phyloP scores from a whole-genome alignment of 2,888 invertebrate species.

The Drosophila ustulata region DNA sequence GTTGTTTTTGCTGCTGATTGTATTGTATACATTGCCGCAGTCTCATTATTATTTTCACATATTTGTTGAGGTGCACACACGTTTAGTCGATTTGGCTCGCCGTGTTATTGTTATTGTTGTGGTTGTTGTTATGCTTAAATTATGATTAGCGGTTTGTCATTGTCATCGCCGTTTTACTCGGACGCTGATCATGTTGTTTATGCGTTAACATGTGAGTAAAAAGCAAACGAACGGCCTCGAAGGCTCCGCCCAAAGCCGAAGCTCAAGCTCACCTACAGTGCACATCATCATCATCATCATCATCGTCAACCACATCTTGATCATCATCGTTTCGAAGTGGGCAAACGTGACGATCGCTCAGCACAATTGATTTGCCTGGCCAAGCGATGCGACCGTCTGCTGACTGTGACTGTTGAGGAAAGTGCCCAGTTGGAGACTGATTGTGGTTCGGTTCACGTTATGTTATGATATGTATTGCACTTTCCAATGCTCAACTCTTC shows the following conservation, averaged over 20 bases:
- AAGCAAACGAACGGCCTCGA: constrained; percentile 47
- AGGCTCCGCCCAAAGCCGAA: constrained; percentile 22
- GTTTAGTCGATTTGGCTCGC: constrained; percentile 58
- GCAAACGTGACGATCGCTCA: constrained; percentile 60
- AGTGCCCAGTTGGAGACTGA: constrained; percentile 43
- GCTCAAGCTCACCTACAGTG: constrained; percentile 12
- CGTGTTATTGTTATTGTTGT: constrained; percentile 13
- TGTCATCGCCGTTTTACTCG: constrained; percentile 50
- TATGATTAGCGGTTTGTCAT: constrained; percentile 76
- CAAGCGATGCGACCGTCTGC: neutral
- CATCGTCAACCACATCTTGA: constrained; percentile 21
- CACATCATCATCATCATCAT: constrained; percentile 25
- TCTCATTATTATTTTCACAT: constrained; percentile 62
- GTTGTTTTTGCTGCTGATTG: constrained; percentile 38
- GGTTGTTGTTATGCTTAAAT: constrained; percentile 68
- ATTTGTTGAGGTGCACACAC: constrained; percentile 66
- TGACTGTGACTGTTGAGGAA: constrained; percentile 27
- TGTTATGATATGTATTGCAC: constrained; percentile 45
- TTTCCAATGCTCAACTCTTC: constrained; percentile 42
- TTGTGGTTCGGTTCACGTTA: constrained; percentile 36
- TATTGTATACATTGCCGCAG: constrained; percentile 29
- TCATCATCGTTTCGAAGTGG: constrained; percentile 43
- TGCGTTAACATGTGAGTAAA: constrained; percentile 45
- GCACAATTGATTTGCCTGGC: constrained; percentile 64
- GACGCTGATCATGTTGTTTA: constrained; percentile 47